These are phyloP conservation scores for Lampris incognitus DNA, from an alignment of 2,113 vertebrate species.

Conservation along the genomic window DNA sequence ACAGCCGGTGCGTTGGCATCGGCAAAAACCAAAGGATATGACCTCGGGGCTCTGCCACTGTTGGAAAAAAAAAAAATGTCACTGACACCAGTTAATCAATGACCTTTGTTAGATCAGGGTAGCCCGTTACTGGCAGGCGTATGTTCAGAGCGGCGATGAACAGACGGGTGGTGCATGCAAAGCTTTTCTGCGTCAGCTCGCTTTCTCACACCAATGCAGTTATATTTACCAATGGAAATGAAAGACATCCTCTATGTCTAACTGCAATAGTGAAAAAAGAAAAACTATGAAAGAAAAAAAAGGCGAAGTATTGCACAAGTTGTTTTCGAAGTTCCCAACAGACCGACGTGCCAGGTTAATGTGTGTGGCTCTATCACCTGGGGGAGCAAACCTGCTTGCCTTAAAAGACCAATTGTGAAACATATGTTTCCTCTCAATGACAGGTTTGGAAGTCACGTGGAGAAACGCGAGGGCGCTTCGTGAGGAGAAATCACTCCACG, in stretches of 20 bases:
- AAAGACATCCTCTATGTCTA: no score
- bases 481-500: slow-evolving; percentile 19
- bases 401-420: slow-evolving; percentile 25
- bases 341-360: not conserved
- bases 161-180: not conserved
- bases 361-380: slow-evolving; percentile 7
- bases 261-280: not conserved
- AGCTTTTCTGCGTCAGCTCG: not conserved
- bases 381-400: not conserved
- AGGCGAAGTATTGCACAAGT: not conserved
- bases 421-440: slow-evolving; percentile 26
- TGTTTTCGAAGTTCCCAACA: slow-evolving; percentile 2
- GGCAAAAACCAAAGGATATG: slow-evolving; percentile 15
- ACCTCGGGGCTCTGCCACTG: slow-evolving; percentile 27
- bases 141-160: not conserved
- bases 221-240: no score
- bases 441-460: slow-evolving; percentile 7
- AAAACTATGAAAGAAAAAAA: not conserved
- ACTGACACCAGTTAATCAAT: slow-evolving; percentile 1
- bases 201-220: no score
- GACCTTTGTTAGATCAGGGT: slow-evolving; percentile 8
- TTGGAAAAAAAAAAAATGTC: not conserved
- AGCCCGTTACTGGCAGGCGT: not conserved
- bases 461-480: slow-evolving; percentile 28
- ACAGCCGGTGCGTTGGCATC: not conserved